Conservation (phyloP, 2,113 vertebrate genomes). For the Oreocharis arfaki region DNA sequence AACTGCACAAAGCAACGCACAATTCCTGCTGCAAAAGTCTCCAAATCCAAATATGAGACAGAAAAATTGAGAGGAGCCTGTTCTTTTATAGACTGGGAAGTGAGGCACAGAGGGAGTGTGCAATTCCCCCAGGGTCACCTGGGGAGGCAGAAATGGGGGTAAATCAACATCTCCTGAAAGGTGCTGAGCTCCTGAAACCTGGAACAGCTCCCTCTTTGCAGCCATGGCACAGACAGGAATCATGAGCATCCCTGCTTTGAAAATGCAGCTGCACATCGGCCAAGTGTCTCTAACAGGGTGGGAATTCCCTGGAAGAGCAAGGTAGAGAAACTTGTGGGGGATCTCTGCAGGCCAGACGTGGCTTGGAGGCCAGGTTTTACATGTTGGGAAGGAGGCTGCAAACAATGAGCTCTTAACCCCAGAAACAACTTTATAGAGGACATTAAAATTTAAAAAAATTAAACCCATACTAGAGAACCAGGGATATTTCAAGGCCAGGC, state of each 20-base stretch:
- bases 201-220: background rate
- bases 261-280: background rate
- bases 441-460: too few relatives aligned
- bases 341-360: background rate
- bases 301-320: background rate
- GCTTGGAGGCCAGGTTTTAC: background rate
- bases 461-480: background rate
- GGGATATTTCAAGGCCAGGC: background rate
- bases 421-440: background rate
- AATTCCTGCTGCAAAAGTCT: background rate
- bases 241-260: fast-evolving
- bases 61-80: fast-evolving
- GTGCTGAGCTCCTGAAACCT: background rate
- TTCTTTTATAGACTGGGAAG: background rate
- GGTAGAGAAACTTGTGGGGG: background rate
- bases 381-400: background rate
- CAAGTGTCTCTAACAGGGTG: fast-evolving
- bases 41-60: background rate
- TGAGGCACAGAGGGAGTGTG: background rate
- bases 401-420: background rate
- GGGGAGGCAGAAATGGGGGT: background rate
- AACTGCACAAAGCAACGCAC: background rate
- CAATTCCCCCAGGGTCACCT: background rate
- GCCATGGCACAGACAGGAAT: background rate
- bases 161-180: background rate